Evolutionary conservation across 2,888 invertebrate species (phyloP).

Genomic region (Lysandra coridon): DNA sequence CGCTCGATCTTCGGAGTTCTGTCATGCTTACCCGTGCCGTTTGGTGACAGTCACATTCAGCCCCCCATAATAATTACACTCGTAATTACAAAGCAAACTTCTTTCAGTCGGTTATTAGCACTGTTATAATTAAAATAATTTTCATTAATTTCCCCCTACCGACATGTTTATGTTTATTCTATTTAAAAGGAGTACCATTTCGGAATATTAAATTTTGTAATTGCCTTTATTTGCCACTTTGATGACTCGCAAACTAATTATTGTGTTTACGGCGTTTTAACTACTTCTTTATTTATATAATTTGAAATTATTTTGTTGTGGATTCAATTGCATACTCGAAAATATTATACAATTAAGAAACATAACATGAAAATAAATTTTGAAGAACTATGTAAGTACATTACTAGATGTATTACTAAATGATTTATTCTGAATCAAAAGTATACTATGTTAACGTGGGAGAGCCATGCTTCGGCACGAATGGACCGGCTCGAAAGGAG

Average conservation of each 20-base stretch:
- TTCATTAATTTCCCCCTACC: not conserved
- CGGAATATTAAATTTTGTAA: not conserved
- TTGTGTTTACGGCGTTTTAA: not conserved
- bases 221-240: slow-evolving; percentile 10
- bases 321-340: too few relatives aligned
- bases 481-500: too few relatives aligned
- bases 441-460: too few relatives aligned
- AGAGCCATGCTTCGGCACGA: too few relatives aligned
- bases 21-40: slow-evolving; percentile 55
- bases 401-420: too few relatives aligned
- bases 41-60: slow-evolving; percentile 53
- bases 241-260: not conserved
- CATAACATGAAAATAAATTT: too few relatives aligned
- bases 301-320: too few relatives aligned
- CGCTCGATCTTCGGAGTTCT: slow-evolving; percentile 42
- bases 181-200: not conserved
- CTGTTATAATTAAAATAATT: slow-evolving; percentile 1
- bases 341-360: too few relatives aligned
- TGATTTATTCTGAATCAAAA: too few relatives aligned
- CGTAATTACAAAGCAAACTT: slow-evolving; percentile 10
- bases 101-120: not conserved
- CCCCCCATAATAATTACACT: not conserved
- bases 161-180: not conserved
- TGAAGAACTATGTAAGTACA: too few relatives aligned
- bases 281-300: not conserved